These are phyloP conservation scores for Cinclus cinclus DNA, from an alignment of 2,113 vertebrate genomes.

Conservation along the genomic window DNA sequence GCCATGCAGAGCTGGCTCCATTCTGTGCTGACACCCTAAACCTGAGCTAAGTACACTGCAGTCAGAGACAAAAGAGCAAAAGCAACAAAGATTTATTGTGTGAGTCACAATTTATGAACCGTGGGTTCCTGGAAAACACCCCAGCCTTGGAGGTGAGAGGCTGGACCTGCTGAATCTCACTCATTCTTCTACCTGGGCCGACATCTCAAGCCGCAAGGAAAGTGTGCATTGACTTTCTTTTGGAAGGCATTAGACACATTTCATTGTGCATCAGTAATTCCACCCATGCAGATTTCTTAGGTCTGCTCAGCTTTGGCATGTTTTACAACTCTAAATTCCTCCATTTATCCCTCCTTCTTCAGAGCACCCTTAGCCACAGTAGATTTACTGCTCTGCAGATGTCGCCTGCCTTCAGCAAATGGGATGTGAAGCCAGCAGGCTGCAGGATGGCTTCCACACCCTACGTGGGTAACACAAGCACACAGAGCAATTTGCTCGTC, in stretches of 20 bases:
- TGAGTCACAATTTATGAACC: neutral
- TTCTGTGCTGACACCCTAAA: accelerated
- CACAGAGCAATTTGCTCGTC: neutral
- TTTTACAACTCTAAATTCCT: neutral
- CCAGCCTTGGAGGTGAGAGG: neutral
- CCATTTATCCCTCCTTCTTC: neutral
- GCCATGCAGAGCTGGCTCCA: accelerated
- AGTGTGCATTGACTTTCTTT: accelerated
- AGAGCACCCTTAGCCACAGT: neutral
- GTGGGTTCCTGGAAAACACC: neutral
- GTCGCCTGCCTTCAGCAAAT: neutral
- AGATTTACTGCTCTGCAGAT: neutral
- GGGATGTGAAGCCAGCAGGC: neutral
- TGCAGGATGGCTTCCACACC: neutral
- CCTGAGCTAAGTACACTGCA: neutral
- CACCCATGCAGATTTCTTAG: neutral
- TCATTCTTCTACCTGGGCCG: neutral
- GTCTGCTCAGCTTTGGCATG: neutral
- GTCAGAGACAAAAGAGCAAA: neutral
- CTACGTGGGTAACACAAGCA: accelerated
- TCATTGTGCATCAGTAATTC: neutral
- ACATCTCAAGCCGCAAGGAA: accelerated
- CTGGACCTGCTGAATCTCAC: neutral
- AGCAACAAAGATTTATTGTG: accelerated
- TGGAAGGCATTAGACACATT: neutral